Evolutionary conservation across 2,113 vertebrate species (phyloP).

Genomic region (Baryphthengus martii): DNA sequence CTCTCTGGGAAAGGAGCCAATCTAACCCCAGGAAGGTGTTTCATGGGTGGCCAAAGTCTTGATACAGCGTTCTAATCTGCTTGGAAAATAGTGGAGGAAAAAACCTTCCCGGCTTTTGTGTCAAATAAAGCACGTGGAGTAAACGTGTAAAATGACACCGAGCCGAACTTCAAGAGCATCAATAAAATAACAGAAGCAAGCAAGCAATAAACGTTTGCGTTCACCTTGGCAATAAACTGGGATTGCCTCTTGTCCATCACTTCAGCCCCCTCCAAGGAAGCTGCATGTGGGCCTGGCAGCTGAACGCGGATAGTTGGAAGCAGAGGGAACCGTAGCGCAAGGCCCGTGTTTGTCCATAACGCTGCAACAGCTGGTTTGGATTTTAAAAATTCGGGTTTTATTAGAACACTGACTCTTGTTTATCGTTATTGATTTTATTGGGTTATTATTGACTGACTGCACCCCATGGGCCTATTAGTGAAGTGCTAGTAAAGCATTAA

Average conservation of each 20-base stretch:
- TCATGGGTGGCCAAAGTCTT: not conserved
- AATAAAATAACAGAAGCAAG: not conserved
- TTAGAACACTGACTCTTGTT: conserved; percentile 71
- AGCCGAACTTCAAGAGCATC: not conserved
- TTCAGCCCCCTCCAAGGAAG: not conserved
- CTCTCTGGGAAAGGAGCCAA: not conserved
- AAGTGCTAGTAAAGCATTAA: conserved; percentile 69
- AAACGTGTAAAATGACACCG: not conserved
- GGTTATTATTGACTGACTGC: conserved; percentile 68
- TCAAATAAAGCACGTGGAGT: not conserved
- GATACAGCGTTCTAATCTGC: not conserved
- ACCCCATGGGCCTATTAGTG: conserved; percentile 58
- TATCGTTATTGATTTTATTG: conserved; percentile 73
- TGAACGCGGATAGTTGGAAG: fast-evolving
- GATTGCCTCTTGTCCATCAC: not conserved
- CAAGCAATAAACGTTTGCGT: not conserved
- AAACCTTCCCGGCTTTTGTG: not conserved
- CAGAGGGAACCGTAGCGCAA: not conserved
- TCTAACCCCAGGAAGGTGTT: not conserved
- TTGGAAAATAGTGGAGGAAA: not conserved
- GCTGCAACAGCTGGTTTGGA: conserved; percentile 57
- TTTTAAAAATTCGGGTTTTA: conserved; percentile 63
- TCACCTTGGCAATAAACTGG: not conserved
- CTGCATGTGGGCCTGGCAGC: not conserved
- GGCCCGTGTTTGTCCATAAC: conserved; percentile 5